Evolutionary conservation across 2,888 invertebrate species (phyloP).

Genomic region (Brachynemurus nebulosus): DNA sequence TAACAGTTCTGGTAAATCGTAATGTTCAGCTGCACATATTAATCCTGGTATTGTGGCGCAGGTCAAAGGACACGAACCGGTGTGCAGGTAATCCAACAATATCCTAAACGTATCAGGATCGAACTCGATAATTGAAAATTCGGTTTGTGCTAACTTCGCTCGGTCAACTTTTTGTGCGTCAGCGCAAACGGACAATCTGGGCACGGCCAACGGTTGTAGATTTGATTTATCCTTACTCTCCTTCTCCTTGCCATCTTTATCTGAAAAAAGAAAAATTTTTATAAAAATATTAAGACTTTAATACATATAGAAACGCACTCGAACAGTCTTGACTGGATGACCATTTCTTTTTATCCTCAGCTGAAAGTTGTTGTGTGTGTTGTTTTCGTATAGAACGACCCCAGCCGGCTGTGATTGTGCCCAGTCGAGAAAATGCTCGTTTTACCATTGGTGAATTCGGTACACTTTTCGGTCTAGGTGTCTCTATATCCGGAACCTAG

Average conservation of each 20-base stretch:
- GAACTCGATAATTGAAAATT: conserved; percentile 91
- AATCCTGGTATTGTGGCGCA: conserved; percentile 86
- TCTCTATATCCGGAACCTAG: conserved; percentile 67
- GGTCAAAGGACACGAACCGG: conserved; percentile 81
- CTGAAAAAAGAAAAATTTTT: conserved; percentile 32
- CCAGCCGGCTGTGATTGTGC: conserved; percentile 84
- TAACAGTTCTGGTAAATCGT: conserved; percentile 79
- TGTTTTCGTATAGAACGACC: conserved; percentile 75
- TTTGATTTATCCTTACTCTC: conserved; percentile 63
- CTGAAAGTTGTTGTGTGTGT: conserved; percentile 59
- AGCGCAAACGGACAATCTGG: conserved; percentile 80
- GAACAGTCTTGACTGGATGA: conserved; percentile 81
- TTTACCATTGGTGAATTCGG: conserved; percentile 91
- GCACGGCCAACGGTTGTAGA: conserved; percentile 62
- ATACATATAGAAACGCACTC: no score
- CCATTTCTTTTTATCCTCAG: conserved; percentile 85
- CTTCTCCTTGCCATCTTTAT: conserved; percentile 68
- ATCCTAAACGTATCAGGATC: conserved; percentile 88
- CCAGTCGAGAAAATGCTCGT: conserved; percentile 78
- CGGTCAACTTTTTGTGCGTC: conserved; percentile 90
- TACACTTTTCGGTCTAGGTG: conserved; percentile 80
- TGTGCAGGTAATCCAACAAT: conserved; percentile 81
- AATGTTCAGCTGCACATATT: conserved; percentile 89
- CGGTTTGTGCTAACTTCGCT: conserved; percentile 82
- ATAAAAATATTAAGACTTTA: neutral